A percentile compares a stretch with the other conserved stretches of the same genome.
These are phyloP conservation scores for Hirtodrosophila histrioides DNA, from an alignment of 2,888 invertebrate genomes.

Conservation along the genomic window DNA sequence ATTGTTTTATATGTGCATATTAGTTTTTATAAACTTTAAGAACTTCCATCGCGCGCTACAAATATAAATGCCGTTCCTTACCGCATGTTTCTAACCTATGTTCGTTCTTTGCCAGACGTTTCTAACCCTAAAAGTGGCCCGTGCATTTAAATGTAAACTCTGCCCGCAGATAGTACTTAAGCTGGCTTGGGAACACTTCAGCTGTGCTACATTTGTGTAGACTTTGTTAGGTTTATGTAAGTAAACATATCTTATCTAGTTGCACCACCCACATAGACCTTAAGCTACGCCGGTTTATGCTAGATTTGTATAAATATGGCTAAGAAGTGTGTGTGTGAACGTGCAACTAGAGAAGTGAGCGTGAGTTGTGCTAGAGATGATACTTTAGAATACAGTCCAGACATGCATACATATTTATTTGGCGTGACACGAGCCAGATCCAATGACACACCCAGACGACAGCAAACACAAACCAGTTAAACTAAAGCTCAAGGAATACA, in stretches of 20 bases:
- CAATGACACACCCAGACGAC: conserved; percentile 19
- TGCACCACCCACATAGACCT: conserved; percentile 48
- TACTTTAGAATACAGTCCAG: background rate
- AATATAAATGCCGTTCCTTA: background rate
- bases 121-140: conserved; percentile 6
- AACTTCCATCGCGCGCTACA: too few relatives aligned
- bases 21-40: background rate
- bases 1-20: conserved; percentile 1
- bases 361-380: conserved; percentile 18
- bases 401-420: background rate
- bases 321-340: conserved; percentile 16
- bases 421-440: conserved; percentile 21
- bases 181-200: conserved; percentile 27
- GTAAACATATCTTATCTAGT: conserved; percentile 57
- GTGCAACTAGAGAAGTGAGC: conserved; percentile 39
- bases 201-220: conserved; percentile 45
- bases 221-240: conserved; percentile 45
- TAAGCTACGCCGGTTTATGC: conserved; percentile 36
- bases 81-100: background rate
- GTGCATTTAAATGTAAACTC: background rate
- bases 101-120: conserved; percentile 5
- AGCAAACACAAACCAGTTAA: conserved; percentile 50
- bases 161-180: conserved; percentile 4
- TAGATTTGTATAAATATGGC: conserved; percentile 28
- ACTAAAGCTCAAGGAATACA: conserved; percentile 41